These are phyloP conservation scores for Lagopus muta DNA, from an alignment of 2,113 vertebrate species.

Conservation along the genomic window DNA sequence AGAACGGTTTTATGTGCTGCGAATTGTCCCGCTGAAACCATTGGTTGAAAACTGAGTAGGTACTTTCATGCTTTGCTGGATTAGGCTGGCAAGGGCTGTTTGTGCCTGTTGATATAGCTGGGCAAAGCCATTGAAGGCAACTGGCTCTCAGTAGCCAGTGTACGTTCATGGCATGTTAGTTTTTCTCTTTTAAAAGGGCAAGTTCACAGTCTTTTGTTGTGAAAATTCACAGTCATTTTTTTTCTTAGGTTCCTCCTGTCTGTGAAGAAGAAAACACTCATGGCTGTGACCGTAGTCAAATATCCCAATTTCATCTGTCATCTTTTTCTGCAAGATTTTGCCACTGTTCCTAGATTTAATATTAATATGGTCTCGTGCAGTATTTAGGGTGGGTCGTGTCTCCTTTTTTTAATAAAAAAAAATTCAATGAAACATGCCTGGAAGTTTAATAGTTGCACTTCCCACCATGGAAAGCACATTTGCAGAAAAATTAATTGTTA, in stretches of 20 bases:
- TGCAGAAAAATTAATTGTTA: background rate
- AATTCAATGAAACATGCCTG: background rate
- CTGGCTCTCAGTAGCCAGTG: background rate
- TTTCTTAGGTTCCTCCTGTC: background rate
- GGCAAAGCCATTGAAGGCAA: background rate
- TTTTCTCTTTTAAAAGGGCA: background rate
- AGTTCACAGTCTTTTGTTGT: background rate
- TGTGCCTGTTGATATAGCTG: background rate
- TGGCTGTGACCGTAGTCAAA: background rate
- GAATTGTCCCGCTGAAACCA: background rate
- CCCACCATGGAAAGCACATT: background rate
- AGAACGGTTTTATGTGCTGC: background rate
- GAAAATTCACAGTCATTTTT: background rate
- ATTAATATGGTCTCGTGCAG: background rate
- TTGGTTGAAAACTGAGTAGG: background rate
- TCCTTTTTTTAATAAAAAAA: background rate
- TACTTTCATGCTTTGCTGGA: background rate
- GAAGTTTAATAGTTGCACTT: conserved; percentile 3
- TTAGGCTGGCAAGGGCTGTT: background rate
- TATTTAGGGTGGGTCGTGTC: background rate
- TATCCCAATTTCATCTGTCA: background rate
- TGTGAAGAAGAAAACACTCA: fast-evolving
- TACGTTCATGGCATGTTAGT: background rate
- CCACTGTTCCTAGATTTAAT: background rate
- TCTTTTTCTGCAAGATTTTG: background rate